phyloP scores from a whole-genome alignment of 1,140 invertebrate genomes.

The Planococcus citri region DNA sequence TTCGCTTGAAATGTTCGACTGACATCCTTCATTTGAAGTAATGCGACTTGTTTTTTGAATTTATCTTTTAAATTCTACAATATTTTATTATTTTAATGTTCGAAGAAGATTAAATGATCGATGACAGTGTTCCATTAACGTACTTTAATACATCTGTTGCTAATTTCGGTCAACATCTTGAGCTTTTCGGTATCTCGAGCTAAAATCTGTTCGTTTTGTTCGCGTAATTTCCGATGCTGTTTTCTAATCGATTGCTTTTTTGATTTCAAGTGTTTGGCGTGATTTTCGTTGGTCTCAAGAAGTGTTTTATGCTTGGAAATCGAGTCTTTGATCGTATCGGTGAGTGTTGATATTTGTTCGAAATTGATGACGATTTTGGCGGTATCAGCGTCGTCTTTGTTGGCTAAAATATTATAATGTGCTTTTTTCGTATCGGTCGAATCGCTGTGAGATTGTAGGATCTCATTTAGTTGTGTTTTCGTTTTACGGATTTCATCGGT shows the following conservation, averaged over 20 bases:
- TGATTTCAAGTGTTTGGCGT: not conserved
- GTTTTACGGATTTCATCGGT: conserved; percentile 21
- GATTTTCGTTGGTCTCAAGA: not conserved
- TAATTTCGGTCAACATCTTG: conserved; percentile 26
- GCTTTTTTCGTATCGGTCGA: conserved; percentile 32
- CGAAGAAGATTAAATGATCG: too few relatives aligned
- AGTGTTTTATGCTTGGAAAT: not conserved
- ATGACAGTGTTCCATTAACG: too few relatives aligned
- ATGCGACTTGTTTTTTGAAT: too few relatives aligned
- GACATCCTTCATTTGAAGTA: too few relatives aligned
- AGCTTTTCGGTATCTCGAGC: conserved; percentile 31
- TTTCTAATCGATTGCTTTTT: conserved; percentile 29
- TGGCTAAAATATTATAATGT: conserved; percentile 35
- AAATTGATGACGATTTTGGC: conserved; percentile 28
- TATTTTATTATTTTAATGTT: too few relatives aligned
- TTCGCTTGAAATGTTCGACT: too few relatives aligned
- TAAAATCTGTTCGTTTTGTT: conserved; percentile 28
- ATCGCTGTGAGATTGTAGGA: conserved; percentile 30
- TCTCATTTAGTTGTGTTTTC: conserved; percentile 22
- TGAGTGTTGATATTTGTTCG: conserved; percentile 30
- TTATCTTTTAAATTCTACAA: too few relatives aligned
- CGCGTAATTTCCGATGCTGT: conserved; percentile 28
- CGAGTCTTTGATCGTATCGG: conserved; percentile 26
- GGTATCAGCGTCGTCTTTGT: conserved; percentile 31
- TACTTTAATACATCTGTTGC: conserved; percentile 30